phyloP scores from a whole-genome alignment of 2,113 vertebrate species.

The Motacilla alba region DNA sequence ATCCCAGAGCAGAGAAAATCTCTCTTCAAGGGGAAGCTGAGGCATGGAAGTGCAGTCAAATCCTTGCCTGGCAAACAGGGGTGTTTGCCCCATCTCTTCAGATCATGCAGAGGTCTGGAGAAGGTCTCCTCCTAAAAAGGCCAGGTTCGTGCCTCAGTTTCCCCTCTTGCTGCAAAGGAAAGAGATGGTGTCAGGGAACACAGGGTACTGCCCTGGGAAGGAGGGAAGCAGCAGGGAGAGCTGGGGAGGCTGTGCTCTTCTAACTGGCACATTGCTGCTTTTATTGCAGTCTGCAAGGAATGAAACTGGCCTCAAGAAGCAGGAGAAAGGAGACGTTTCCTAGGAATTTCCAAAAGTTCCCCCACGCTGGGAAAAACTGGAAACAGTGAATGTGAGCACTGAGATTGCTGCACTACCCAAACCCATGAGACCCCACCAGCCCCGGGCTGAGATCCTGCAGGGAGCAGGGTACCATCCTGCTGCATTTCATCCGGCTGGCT shows the following conservation, averaged over 20 bases:
- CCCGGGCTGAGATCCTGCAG: neutral
- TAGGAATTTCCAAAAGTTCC: neutral
- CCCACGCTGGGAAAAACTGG: neutral
- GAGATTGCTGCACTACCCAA: neutral
- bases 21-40: neutral
- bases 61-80: neutral
- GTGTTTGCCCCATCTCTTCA: neutral
- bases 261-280: neutral
- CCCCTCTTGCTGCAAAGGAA: neutral
- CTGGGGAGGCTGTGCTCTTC: neutral
- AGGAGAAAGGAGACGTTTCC: neutral
- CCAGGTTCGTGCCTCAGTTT: neutral
- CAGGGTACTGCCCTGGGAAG: neutral
- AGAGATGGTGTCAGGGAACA: neutral
- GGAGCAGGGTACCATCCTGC: neutral
- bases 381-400: neutral
- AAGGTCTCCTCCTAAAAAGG: neutral
- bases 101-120: neutral
- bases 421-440: fast-evolving
- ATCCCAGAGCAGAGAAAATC: neutral
- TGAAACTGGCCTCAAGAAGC: neutral
- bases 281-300: neutral
- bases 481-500: fast-evolving
- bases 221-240: neutral
- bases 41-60: neutral